Evolutionary conservation across 2,113 vertebrate species (phyloP).

Genomic region (Smithornis capensis): DNA sequence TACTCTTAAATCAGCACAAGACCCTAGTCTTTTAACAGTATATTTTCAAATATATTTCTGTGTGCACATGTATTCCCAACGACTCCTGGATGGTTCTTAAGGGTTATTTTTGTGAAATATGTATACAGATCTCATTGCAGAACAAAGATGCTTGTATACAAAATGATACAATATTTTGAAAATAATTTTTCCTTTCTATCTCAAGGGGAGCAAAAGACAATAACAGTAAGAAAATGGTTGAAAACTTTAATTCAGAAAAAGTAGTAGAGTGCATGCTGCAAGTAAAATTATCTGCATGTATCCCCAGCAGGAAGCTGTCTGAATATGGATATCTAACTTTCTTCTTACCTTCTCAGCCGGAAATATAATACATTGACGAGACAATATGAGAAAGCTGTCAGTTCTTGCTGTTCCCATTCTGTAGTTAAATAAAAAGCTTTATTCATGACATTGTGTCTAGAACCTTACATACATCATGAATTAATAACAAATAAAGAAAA

Average conservation of each 20-base stretch:
- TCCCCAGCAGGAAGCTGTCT: background rate
- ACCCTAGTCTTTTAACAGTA: background rate
- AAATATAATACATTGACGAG: background rate
- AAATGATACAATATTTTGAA: background rate
- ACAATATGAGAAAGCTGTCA: background rate
- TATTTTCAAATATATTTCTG: background rate
- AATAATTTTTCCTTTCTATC: background rate
- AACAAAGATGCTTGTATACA: background rate
- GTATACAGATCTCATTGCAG: background rate
- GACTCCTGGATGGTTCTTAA: background rate
- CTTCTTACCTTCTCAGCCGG: background rate
- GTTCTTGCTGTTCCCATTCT: background rate
- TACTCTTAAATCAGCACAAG: too few species aligned
- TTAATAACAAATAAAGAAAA: background rate
- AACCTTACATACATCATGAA: background rate
- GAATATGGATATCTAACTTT: background rate
- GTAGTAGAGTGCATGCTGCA: background rate
- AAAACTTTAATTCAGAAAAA: background rate
- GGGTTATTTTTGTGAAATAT: background rate
- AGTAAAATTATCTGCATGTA: background rate
- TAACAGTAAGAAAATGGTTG: background rate
- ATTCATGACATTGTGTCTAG: background rate
- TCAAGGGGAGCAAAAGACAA: background rate
- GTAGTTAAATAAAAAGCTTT: background rate
- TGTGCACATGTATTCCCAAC: background rate